These are phyloP conservation scores for Phaonia tiefii DNA, from an alignment of 2,888 invertebrate species.

Conservation along the genomic window DNA sequence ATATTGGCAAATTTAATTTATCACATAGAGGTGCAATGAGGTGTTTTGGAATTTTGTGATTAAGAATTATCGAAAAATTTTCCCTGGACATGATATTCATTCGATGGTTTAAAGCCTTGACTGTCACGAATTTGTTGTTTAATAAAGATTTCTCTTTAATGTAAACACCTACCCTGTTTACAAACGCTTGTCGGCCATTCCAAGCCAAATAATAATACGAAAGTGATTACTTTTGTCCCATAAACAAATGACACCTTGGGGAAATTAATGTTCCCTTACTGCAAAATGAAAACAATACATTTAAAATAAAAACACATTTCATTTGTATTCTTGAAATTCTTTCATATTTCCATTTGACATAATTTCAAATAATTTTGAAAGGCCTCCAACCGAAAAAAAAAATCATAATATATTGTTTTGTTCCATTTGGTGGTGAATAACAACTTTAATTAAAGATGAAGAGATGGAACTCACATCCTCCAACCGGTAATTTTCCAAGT, in stretches of 20 bases:
- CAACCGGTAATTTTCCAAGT: too few relatives aligned
- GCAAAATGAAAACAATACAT: background rate
- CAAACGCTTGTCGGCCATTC: background rate
- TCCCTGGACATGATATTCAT: too few relatives aligned
- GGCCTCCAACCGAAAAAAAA: too few relatives aligned
- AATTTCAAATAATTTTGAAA: background rate
- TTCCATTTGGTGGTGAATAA: conserved; percentile 8
- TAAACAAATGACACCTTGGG: conserved; percentile 57
- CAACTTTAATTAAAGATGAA: conserved; percentile 35
- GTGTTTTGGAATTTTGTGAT: too few relatives aligned
- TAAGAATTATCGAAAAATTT: too few relatives aligned
- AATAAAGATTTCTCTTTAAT: too few relatives aligned
- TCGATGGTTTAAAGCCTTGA: too few relatives aligned
- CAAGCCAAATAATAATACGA: conserved; percentile 4
- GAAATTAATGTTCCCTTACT: conserved; percentile 47
- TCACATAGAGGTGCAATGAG: too few relatives aligned
- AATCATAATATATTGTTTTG: background rate
- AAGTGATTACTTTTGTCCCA: conserved; percentile 49
- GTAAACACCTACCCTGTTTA: too few relatives aligned
- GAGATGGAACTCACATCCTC: background rate
- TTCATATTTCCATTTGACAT: conserved; percentile 1
- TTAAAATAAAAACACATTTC: conserved; percentile 2
- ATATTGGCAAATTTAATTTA: too few relatives aligned
- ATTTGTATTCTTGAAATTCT: background rate
- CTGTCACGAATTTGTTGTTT: too few relatives aligned